Conservation (phyloP, 2,113 vertebrate genomes). For the Pseudopodoces humilis region DNA sequence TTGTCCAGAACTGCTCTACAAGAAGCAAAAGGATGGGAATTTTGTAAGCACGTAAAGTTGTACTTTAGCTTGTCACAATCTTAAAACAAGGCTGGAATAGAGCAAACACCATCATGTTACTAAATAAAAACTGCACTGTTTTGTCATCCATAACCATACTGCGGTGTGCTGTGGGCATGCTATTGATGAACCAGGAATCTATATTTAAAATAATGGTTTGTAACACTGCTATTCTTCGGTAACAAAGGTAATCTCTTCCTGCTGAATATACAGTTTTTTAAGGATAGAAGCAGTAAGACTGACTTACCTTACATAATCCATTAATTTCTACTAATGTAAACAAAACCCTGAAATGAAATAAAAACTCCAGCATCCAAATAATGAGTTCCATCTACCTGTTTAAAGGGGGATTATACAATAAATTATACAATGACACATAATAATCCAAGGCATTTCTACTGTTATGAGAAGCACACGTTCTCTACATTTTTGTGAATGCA, state of each 20-base stretch:
- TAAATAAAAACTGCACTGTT: not conserved
- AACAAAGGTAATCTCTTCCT: not conserved
- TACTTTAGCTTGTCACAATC: not conserved
- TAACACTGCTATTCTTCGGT: not conserved
- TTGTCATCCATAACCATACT: not conserved
- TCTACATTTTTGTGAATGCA: not conserved
- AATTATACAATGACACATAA: not conserved
- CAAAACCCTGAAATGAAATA: not conserved
- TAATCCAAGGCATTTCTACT: not conserved
- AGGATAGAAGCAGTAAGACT: not conserved
- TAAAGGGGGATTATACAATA: not conserved
- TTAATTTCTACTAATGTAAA: not conserved
- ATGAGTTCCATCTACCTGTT: not conserved
- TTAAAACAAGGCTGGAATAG: not conserved
- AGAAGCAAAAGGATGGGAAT: not conserved
- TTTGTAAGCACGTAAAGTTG: not conserved
- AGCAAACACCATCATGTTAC: not conserved
- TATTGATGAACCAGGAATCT: not conserved
- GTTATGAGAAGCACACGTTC: fast-evolving
- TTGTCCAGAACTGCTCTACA: not conserved
- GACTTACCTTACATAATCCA: not conserved
- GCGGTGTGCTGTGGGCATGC: not conserved
- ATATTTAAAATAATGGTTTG: not conserved
- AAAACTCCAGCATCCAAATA: not conserved
- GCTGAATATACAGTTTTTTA: not conserved